Conservation (phyloP, 2,113 vertebrate genomes). For the Lycaon pictus region DNA sequence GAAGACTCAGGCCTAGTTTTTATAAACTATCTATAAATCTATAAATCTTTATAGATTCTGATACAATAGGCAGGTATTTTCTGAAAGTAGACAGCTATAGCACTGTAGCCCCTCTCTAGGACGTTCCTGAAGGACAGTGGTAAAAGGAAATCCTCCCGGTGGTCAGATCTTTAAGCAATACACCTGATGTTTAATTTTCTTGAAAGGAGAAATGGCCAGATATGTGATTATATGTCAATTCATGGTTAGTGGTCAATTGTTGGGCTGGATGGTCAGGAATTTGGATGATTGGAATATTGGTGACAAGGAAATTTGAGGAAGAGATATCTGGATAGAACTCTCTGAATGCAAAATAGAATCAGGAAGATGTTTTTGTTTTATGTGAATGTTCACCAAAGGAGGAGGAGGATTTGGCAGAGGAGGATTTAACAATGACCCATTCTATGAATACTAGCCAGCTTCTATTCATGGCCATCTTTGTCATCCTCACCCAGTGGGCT, state of each 20-base stretch:
- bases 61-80: not conserved
- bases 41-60: not conserved
- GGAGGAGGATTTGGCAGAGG: not conserved
- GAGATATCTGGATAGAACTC: not conserved
- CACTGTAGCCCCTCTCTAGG: not conserved
- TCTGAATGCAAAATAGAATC: not conserved
- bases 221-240: not conserved
- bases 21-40: too few relatives aligned
- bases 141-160: not conserved
- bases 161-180: not conserved
- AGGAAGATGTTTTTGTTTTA: not conserved
- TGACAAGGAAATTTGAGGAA: not conserved
- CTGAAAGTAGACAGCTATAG: not conserved
- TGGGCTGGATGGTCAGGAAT: not conserved
- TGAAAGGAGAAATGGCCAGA: not conserved
- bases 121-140: not conserved
- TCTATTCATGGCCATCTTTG: not conserved
- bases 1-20: not conserved
- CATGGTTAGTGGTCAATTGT: not conserved
- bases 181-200: not conserved
- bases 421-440: not conserved
- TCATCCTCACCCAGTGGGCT: not conserved
- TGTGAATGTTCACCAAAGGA: not conserved
- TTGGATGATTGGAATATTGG: not conserved
- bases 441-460: not conserved